Percentiles rank a stretch among this genome's conserved stretches.
phyloP scores from a whole-genome alignment of 2,888 invertebrate species.

The Ophion obscuratus region DNA sequence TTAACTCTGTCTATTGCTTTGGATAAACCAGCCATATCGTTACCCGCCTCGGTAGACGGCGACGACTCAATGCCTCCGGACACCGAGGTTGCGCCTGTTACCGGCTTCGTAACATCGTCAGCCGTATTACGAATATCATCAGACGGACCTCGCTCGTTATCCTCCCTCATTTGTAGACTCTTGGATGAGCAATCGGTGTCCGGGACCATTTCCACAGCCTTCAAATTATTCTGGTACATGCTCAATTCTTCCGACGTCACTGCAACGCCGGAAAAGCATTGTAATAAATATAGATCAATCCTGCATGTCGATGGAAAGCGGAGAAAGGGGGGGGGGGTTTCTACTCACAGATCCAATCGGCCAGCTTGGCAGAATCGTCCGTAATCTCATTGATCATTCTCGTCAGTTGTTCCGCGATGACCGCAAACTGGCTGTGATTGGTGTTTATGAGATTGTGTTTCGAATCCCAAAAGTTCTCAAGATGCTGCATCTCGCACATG shows the following conservation, averaged over 20 bases:
- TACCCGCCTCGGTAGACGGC: too few species aligned
- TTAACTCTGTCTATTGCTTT: too few species aligned
- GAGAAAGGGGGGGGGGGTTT: background rate
- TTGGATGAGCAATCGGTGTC: background rate
- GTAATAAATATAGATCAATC: background rate
- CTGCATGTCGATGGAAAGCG: background rate
- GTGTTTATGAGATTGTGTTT: constrained; percentile 83
- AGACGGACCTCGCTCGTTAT: too few species aligned
- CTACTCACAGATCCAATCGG: constrained; percentile 78
- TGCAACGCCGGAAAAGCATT: background rate
- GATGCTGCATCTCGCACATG: constrained; percentile 77
- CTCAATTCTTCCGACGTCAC: constrained; percentile 41
- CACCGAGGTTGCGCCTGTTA: too few species aligned
- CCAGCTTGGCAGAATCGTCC: constrained; percentile 75
- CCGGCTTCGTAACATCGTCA: too few species aligned
- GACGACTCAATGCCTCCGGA: too few species aligned
- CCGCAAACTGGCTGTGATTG: constrained; percentile 35
- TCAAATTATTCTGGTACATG: constrained; percentile 8
- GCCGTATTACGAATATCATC: too few species aligned
- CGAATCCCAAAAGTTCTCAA: constrained; percentile 85
- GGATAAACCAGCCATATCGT: too few species aligned
- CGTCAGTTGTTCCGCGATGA: constrained; percentile 61
- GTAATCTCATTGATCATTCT: constrained; percentile 67
- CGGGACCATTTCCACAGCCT: background rate
- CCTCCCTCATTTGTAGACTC: background rate